Conservation (phyloP, 2,797 vertebrate species). For the Pelodytes ibericus region DNA sequence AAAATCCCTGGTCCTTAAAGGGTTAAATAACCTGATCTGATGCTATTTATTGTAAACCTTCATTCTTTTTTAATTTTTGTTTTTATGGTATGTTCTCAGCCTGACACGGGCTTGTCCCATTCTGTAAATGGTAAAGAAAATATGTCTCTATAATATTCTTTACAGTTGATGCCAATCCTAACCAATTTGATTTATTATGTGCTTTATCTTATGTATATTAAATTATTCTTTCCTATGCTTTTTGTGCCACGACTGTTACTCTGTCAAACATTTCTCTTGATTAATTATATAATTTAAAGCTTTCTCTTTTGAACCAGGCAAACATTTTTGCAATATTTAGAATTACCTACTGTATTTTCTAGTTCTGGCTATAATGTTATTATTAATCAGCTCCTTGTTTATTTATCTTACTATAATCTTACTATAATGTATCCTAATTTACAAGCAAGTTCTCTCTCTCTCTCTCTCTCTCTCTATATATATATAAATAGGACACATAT, state of each 20-base stretch:
- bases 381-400: neutral
- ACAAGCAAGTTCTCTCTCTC: neutral
- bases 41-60: too few species aligned
- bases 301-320: neutral
- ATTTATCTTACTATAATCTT: neutral
- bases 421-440: too few species aligned
- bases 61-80: too few species aligned
- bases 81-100: too few species aligned
- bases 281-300: neutral
- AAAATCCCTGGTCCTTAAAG: too few species aligned
- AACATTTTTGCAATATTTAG: neutral
- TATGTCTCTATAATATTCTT: neutral
- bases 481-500: too few species aligned
- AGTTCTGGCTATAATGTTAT: neutral
- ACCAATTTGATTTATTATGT: neutral
- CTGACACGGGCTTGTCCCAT: neutral
- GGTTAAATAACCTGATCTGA: too few species aligned
- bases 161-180: neutral
- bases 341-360: neutral
- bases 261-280: neutral
- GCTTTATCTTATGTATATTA: neutral
- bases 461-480: too few species aligned
- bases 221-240: conserved; percentile 1
- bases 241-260: neutral
- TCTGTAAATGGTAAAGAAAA: neutral